Conservation (phyloP, 2,888 invertebrate genomes). For the Flexamia atlantica region DNA sequence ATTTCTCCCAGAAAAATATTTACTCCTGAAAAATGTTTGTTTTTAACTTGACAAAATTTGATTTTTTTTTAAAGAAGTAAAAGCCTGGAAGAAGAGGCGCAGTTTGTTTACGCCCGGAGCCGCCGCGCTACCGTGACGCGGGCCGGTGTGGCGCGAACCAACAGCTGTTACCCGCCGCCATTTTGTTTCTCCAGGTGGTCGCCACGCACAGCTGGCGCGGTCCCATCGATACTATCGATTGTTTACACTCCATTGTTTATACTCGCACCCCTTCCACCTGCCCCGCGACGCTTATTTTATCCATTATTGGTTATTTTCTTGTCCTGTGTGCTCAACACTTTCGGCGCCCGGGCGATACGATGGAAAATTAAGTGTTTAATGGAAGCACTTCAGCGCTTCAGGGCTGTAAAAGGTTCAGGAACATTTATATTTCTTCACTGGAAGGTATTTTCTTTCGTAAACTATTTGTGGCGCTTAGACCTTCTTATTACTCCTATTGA, state of each 20-base stretch:
- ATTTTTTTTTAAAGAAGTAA: too few species aligned
- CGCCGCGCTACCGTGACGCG: background rate
- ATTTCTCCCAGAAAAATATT: too few species aligned
- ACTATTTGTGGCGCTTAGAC: too few species aligned
- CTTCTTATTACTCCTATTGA: too few species aligned
- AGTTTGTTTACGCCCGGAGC: background rate
- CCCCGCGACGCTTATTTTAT: slow-evolving; percentile 17
- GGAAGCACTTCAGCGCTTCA: background rate
- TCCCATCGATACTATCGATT: slow-evolving; percentile 52
- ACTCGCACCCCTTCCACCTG: slow-evolving; percentile 34
- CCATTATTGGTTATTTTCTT: slow-evolving; percentile 30
- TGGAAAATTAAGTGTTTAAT: slow-evolving; percentile 3
- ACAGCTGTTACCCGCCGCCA: slow-evolving; percentile 46
- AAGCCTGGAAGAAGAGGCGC: too few species aligned
- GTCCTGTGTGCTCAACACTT: slow-evolving; percentile 22
- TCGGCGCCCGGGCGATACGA: background rate
- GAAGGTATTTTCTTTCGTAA: too few species aligned
- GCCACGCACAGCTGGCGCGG: slow-evolving; percentile 23
- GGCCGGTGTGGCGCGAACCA: slow-evolving; percentile 38
- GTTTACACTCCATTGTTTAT: slow-evolving; percentile 35
- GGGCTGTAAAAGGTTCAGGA: too few species aligned
- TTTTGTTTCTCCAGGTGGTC: slow-evolving; percentile 45
- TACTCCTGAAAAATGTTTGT: too few species aligned
- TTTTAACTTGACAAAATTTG: too few species aligned
- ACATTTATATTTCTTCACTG: too few species aligned